Conservation (phyloP, 2,888 invertebrate genomes). For the Eupeodes latifasciatus region DNA sequence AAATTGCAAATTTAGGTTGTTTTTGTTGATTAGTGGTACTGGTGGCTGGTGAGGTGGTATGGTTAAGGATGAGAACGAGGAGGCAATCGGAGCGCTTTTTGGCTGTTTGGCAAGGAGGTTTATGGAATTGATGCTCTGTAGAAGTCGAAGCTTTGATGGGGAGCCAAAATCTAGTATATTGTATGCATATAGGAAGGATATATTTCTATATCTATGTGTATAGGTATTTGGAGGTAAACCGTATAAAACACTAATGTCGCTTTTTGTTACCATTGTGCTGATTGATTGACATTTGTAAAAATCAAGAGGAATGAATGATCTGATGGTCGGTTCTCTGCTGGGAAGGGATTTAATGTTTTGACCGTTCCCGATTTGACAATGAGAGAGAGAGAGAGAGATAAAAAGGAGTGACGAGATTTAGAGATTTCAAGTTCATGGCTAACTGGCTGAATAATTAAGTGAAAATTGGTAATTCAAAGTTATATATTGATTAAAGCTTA, state of each 20-base stretch:
- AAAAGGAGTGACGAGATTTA: neutral
- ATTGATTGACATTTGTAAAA: conserved; percentile 36
- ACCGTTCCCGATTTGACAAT: neutral
- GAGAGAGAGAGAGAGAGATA: too few species aligned
- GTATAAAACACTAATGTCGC: conserved; percentile 30
- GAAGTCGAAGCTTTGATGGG: neutral
- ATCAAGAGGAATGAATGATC: conserved; percentile 10
- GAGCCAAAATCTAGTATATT: neutral
- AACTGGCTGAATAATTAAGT: neutral
- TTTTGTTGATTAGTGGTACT: conserved; percentile 33
- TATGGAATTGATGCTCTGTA: conserved; percentile 7
- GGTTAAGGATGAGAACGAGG: too few species aligned
- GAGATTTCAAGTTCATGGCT: conserved; percentile 31
- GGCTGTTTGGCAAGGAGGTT: neutral
- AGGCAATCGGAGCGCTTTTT: conserved; percentile 7
- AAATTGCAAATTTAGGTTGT: conserved; percentile 35
- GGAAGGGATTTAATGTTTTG: conserved; percentile 8
- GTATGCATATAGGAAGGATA: too few species aligned
- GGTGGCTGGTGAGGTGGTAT: neutral
- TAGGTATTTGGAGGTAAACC: conserved; percentile 9
- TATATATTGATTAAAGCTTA: neutral
- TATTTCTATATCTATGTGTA: too few species aligned
- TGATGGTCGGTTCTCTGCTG: neutral
- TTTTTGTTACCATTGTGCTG: conserved; percentile 10
- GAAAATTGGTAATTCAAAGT: neutral